Evolutionary conservation across 2,797 vertebrate genomes (phyloP).

Genomic region (Psittacula echo): DNA sequence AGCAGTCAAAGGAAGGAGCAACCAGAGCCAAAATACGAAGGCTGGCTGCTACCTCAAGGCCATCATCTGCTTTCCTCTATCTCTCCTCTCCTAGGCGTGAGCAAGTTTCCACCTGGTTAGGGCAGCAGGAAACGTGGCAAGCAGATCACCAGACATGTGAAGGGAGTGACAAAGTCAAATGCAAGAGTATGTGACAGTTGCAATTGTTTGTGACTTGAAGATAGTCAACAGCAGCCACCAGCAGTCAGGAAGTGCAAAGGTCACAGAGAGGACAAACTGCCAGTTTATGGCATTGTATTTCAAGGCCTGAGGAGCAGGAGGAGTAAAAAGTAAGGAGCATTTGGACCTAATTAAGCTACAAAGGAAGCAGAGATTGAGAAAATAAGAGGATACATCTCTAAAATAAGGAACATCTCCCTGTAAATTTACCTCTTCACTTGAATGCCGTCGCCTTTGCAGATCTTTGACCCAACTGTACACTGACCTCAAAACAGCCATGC

Average conservation of each 20-base stretch:
- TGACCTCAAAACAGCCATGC: not conserved
- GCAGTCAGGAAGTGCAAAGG: constrained; percentile 57
- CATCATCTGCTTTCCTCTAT: not conserved
- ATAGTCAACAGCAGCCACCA: constrained; percentile 49
- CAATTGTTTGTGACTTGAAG: constrained; percentile 69
- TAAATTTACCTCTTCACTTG: constrained; percentile 6
- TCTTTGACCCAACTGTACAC: not conserved
- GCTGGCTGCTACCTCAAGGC: not conserved
- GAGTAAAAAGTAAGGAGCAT: constrained; percentile 38
- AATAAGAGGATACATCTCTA: not conserved
- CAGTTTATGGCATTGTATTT: constrained; percentile 61
- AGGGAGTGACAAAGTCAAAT: constrained; percentile 63
- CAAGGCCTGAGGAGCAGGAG: constrained; percentile 39
- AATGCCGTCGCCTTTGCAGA: not conserved
- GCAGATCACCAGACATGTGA: constrained; percentile 22
- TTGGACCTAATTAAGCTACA: constrained; percentile 67
- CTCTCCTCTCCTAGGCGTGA: not conserved
- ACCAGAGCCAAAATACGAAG: not conserved
- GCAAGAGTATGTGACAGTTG: constrained; percentile 65
- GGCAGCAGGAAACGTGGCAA: constrained; percentile 24
- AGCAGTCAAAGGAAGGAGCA: not conserved
- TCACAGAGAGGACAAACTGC: constrained; percentile 35
- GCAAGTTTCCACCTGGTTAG: not conserved
- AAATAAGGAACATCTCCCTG: constrained; percentile 28
- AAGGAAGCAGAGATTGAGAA: not conserved